Percentiles rank a stretch among this genome's conserved stretches.
phyloP scores from a whole-genome alignment of 2,113 vertebrate genomes.

The Protobothrops flavoviridis region DNA sequence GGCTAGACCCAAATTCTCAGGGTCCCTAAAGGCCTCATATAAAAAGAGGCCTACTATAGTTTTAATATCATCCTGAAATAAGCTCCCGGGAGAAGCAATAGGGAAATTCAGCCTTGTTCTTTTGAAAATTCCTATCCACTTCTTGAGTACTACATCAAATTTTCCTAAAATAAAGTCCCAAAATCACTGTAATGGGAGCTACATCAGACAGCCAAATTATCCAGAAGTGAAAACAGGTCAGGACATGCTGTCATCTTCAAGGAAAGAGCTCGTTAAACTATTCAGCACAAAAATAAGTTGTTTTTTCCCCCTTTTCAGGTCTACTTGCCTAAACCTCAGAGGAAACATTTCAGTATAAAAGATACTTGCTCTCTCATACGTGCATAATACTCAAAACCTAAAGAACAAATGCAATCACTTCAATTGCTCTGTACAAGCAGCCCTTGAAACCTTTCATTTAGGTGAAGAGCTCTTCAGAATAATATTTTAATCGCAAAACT shows the following conservation, averaged over 20 bases:
- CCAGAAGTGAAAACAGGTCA: conserved; percentile 24
- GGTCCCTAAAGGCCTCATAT: conserved; percentile 74
- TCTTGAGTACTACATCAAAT: conserved; percentile 52
- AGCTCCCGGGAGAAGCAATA: conserved; percentile 66
- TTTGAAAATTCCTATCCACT: conserved; percentile 5
- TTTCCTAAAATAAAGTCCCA: conserved; percentile 30
- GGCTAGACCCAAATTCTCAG: conserved; percentile 69
- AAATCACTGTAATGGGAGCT: background rate
- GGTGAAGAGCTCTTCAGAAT: background rate
- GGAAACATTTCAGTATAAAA: background rate
- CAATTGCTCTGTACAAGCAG: background rate
- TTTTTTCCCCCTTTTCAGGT: background rate
- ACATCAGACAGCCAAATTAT: conserved; percentile 33
- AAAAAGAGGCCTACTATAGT: conserved; percentile 71
- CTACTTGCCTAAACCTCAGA: background rate
- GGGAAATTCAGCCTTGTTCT: conserved; percentile 53
- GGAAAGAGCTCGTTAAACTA: conserved; percentile 28
- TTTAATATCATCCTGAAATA: conserved; percentile 63
- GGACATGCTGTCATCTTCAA: background rate
- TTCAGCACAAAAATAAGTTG: background rate
- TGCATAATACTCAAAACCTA: background rate
- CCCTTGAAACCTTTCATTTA: background rate
- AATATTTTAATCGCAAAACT: background rate
- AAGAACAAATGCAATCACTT: background rate
- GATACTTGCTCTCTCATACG: background rate